A percentile compares a stretch with the other conserved stretches of the same genome.
Conservation (phyloP, 2,888 invertebrate genomes). For the Fragum fragum region DNA sequence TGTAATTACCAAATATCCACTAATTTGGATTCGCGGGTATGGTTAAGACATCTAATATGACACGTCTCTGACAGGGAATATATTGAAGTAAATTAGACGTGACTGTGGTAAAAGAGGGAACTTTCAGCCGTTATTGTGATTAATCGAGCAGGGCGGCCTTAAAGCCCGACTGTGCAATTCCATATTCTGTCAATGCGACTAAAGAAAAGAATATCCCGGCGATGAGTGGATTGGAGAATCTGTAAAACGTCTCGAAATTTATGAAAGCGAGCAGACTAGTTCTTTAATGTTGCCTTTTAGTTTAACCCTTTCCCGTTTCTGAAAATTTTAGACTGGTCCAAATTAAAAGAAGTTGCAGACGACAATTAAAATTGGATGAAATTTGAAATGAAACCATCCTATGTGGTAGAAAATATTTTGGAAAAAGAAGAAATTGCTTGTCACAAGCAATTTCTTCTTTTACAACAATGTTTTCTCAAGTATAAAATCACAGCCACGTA, state of each 20-base stretch:
- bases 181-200: conserved; percentile 25
- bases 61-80: conserved; percentile 47
- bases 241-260: conserved; percentile 7
- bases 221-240: conserved; percentile 21
- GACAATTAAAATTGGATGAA: too few relatives aligned
- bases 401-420: too few relatives aligned
- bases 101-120: conserved; percentile 22
- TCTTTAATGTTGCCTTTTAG: too few relatives aligned
- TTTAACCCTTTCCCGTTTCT: too few relatives aligned
- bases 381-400: too few relatives aligned
- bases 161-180: conserved; percentile 47
- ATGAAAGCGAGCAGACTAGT: not conserved
- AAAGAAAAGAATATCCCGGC: conserved; percentile 9
- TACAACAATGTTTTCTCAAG: too few relatives aligned
- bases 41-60: conserved; percentile 48
- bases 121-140: conserved; percentile 37
- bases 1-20: conserved; percentile 62
- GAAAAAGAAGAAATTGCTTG: too few relatives aligned
- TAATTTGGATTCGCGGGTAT: conserved; percentile 60
- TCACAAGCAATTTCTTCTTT: too few relatives aligned
- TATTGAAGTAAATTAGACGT: conserved; percentile 50
- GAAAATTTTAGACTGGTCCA: too few relatives aligned
- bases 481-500: too few relatives aligned
- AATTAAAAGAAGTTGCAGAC: too few relatives aligned
- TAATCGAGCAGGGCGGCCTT: conserved; percentile 38